Conservation (phyloP, 2,888 invertebrate species). For the Octonoba sinensis region DNA sequence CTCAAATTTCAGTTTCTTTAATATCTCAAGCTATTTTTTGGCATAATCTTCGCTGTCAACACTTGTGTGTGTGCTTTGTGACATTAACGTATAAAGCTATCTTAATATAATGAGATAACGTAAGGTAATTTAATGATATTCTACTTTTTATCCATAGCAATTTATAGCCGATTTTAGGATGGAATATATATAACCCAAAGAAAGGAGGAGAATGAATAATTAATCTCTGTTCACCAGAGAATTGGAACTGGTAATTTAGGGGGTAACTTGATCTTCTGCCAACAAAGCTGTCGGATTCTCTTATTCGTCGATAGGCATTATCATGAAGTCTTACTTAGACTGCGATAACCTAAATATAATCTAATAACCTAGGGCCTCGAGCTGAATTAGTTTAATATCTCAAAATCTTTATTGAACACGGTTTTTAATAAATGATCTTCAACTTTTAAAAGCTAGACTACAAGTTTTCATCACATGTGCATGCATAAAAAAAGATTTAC, state of each 20-base stretch:
- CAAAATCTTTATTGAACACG: too few species aligned
- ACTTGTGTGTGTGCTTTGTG: too few species aligned
- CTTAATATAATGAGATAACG: constrained; percentile 3
- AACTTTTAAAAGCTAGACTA: too few species aligned
- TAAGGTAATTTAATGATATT: neutral
- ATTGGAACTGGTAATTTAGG: constrained; percentile 5
- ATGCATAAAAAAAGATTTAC: too few species aligned
- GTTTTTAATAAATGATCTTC: too few species aligned
- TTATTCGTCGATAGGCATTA: neutral
- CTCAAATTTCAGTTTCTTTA: too few species aligned
- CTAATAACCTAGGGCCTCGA: too few species aligned
- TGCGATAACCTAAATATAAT: too few species aligned
- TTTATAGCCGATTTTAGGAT: neutral
- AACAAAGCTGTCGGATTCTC: constrained; percentile 1
- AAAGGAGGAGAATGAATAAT: neutral
- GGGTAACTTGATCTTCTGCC: constrained; percentile 4
- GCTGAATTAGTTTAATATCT: too few species aligned
- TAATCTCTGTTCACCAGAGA: neutral
- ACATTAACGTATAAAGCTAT: neutral
- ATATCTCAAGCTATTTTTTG: too few species aligned
- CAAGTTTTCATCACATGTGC: too few species aligned
- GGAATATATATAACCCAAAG: neutral
- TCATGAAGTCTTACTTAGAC: neutral
- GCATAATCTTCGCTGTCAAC: too few species aligned
- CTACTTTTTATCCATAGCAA: neutral